Evolutionary conservation across 2,888 invertebrate genomes (phyloP).

Genomic region (Chloromyia formosa): DNA sequence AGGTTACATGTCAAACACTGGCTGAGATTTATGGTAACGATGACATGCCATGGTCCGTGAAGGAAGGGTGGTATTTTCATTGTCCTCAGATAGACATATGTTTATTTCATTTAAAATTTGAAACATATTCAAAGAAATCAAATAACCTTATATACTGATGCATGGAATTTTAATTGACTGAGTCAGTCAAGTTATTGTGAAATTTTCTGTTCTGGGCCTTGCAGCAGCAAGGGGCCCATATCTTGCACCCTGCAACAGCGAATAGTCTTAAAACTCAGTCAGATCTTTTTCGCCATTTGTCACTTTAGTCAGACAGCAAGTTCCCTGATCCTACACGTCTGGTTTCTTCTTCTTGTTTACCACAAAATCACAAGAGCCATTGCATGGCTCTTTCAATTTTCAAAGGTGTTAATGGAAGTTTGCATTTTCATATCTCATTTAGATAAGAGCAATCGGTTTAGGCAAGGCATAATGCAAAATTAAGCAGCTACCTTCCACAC

Average conservation of each 20-base stretch:
- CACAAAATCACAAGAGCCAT: background rate
- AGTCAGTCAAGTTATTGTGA: too few species aligned
- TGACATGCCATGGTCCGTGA: background rate
- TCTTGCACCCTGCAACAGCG: too few species aligned
- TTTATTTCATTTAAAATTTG: too few species aligned
- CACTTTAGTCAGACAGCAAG: background rate
- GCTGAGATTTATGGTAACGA: background rate
- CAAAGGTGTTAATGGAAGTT: conserved; percentile 44
- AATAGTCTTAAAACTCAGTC: background rate
- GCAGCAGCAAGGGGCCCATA: too few species aligned
- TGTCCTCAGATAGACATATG: too few species aligned
- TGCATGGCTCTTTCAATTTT: conserved; percentile 1
- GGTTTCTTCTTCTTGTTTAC: background rate
- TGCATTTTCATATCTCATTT: conserved; percentile 44
- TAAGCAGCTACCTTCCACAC: conserved; percentile 35
- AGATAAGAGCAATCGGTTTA: conserved; percentile 38
- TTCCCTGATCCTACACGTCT: background rate
- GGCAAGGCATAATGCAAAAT: conserved; percentile 35
- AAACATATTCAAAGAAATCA: too few species aligned
- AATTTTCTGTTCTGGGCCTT: too few species aligned
- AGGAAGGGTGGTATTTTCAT: too few species aligned
- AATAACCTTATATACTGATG: too few species aligned
- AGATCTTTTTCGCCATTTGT: background rate
- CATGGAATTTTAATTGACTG: too few species aligned
- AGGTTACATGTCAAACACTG: conserved; percentile 13